These are phyloP conservation scores for Hydractinia symbiolongicarpus DNA, from an alignment of 30 jellyfish, hydroid and myxozoan species.

Conservation along the genomic window DNA sequence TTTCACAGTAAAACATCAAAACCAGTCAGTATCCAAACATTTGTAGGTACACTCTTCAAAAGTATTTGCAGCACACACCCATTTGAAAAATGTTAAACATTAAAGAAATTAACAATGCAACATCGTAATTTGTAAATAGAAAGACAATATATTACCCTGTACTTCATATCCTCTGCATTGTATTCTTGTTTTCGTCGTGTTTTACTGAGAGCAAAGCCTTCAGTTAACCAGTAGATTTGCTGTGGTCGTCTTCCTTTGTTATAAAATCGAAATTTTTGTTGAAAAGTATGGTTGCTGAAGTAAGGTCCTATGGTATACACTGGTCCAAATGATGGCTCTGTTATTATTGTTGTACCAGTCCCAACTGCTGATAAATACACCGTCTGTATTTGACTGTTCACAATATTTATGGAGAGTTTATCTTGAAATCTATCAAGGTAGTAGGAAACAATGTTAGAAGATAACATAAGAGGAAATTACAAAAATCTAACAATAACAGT, in stretches of 20 bases:
- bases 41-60: too few relatives aligned
- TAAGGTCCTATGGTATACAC: constrained; percentile 65
- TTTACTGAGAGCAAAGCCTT: constrained; percentile 77
- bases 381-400: constrained; percentile 61
- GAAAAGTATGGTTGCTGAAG: constrained; percentile 57
- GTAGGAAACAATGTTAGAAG: background rate
- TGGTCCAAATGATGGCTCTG: constrained; percentile 91
- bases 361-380: constrained; percentile 74
- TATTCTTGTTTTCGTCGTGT: constrained; percentile 47
- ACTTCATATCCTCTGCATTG: constrained; percentile 68
- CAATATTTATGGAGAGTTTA: constrained; percentile 47
- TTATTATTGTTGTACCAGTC: constrained; percentile 74
- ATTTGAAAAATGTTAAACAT: too few relatives aligned
- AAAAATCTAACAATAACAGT: background rate
- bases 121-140: too few relatives aligned
- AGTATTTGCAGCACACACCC: too few relatives aligned
- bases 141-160: constrained; percentile 43
- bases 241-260: constrained; percentile 88
- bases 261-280: constrained; percentile 46
- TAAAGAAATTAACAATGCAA: too few relatives aligned
- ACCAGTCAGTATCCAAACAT: too few relatives aligned
- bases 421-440: constrained; percentile 69
- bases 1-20: too few relatives aligned
- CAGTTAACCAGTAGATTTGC: constrained; percentile 91
- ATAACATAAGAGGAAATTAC: background rate